Conservation (phyloP, 2,797 vertebrate species). For the Etheostoma perlongum region DNA sequence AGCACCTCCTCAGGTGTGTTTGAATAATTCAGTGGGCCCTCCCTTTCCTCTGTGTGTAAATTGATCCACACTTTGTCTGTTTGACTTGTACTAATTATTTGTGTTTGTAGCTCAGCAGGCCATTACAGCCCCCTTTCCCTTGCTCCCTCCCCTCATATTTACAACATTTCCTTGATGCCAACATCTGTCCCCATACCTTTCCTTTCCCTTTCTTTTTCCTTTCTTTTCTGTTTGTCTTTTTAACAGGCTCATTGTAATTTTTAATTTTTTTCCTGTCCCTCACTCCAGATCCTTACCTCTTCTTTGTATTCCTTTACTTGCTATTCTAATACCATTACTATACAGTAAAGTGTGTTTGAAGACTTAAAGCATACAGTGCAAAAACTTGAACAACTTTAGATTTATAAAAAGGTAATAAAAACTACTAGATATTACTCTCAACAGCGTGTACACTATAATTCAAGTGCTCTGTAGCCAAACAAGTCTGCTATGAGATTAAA, state of each 20-base stretch:
- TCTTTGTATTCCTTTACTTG: neutral
- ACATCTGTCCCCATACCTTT: neutral
- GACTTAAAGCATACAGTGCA: neutral
- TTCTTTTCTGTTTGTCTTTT: conserved; percentile 1
- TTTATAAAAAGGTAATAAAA: neutral
- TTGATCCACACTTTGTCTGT: conserved; percentile 70
- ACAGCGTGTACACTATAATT: neutral
- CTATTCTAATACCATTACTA: neutral
- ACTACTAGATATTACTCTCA: neutral
- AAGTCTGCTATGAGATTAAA: neutral
- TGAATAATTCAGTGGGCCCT: conserved; percentile 77
- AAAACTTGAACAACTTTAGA: neutral
- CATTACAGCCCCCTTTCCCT: conserved; percentile 31
- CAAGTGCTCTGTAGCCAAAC: neutral
- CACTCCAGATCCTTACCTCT: neutral
- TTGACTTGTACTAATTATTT: conserved; percentile 62
- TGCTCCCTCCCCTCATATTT: neutral
- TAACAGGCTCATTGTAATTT: neutral
- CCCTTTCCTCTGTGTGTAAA: conserved; percentile 50
- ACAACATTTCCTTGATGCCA: conserved; percentile 8
- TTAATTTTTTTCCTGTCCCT: neutral
- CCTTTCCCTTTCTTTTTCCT: neutral
- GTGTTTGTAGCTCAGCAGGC: conserved; percentile 78
- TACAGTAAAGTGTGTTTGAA: neutral
- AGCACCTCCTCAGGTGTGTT: conserved; percentile 77